phyloP scores from a whole-genome alignment of 2,888 invertebrate genomes.

The Acleris holmiana region DNA sequence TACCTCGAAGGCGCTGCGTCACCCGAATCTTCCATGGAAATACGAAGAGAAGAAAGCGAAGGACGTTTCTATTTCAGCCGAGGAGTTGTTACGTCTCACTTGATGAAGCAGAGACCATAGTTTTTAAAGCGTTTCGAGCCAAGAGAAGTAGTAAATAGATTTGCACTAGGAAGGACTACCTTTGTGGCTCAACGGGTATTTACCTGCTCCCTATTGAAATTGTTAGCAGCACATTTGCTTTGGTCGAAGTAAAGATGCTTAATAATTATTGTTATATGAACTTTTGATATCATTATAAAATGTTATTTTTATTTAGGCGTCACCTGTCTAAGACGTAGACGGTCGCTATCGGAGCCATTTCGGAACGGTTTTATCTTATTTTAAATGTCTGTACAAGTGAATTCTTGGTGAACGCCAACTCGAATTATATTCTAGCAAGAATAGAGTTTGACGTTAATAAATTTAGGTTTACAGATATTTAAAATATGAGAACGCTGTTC shows the following conservation, averaged over 20 bases:
- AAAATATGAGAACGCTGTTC: too few relatives aligned
- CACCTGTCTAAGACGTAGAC: conserved; percentile 18
- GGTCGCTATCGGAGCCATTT: neutral
- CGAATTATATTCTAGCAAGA: too few relatives aligned
- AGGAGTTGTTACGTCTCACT: conserved; percentile 23
- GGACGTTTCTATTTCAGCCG: conserved; percentile 28
- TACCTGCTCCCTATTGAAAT: too few relatives aligned
- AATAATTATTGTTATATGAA: neutral
- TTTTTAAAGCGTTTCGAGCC: neutral
- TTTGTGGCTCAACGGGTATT: too few relatives aligned
- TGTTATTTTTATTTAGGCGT: conserved; percentile 6
- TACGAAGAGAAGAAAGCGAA: conserved; percentile 39
- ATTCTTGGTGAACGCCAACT: too few relatives aligned
- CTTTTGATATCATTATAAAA: conserved; percentile 1
- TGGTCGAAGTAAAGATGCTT: neutral
- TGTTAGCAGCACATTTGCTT: too few relatives aligned
- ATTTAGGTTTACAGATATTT: too few relatives aligned
- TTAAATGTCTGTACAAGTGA: too few relatives aligned
- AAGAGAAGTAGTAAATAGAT: too few relatives aligned
- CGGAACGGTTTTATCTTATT: too few relatives aligned
- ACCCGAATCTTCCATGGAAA: conserved; percentile 76
- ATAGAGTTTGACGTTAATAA: too few relatives aligned
- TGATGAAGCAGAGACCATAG: neutral
- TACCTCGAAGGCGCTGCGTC: conserved; percentile 67
- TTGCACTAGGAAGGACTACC: too few relatives aligned